Evolutionary conservation across 2,113 vertebrate genomes (phyloP).

Genomic region (Clupea harengus): DNA sequence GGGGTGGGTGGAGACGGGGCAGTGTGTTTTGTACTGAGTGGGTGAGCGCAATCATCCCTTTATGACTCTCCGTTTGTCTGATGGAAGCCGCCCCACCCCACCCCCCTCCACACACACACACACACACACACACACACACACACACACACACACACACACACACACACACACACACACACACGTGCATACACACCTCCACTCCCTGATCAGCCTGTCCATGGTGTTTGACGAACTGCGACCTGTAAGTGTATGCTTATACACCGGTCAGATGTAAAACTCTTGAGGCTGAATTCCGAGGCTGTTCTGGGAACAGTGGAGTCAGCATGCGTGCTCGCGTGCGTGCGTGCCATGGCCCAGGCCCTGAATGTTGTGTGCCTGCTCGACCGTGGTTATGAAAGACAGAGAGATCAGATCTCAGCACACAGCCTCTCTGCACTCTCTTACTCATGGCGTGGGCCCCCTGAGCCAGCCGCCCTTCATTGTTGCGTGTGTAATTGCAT

Average conservation of each 20-base stretch:
- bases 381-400: conserved; percentile 20
- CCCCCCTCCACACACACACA: not conserved
- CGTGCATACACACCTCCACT: no score
- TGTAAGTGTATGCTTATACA: not conserved
- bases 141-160: not conserved
- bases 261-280: not conserved
- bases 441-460: conserved; percentile 17
- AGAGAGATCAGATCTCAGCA: conserved; percentile 36
- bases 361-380: not conserved
- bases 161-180: not conserved
- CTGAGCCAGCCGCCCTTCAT: not conserved
- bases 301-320: not conserved
- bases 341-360: not conserved
- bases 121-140: not conserved
- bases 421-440: conserved; percentile 19
- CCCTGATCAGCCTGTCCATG: not conserved
- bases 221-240: not conserved
- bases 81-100: not conserved
- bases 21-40: not conserved
- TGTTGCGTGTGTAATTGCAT: conserved; percentile 20
- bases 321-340: not conserved
- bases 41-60: not conserved
- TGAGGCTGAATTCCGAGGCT: not conserved
- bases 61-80: not conserved
- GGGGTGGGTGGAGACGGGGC: conserved; percentile 1